These are phyloP conservation scores for Scortum barcoo DNA, from an alignment of 2,113 vertebrate species.

Conservation along the genomic window DNA sequence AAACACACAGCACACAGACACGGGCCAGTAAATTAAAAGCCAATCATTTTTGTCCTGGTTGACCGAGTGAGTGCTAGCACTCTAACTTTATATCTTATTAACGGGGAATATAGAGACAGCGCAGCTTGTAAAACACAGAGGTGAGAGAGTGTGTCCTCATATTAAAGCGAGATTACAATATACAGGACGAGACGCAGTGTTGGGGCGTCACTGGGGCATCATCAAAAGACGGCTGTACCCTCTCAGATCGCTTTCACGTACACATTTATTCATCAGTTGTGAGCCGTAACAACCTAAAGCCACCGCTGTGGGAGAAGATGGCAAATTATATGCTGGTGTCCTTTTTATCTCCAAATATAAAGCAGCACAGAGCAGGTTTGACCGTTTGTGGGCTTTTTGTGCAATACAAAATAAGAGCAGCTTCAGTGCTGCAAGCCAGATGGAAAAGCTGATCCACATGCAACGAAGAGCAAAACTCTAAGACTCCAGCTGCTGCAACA, in stretches of 20 bases:
- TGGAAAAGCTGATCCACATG: constrained; percentile 11
- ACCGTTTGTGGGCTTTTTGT: constrained; percentile 18
- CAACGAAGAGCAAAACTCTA: constrained; percentile 11
- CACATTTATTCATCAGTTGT: constrained; percentile 26
- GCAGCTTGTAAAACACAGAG: constrained; percentile 67
- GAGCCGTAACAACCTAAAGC: neutral
- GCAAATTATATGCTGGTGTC: neutral
- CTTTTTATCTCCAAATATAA: constrained; percentile 28
- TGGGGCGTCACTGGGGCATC: neutral
- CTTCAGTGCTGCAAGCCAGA: constrained; percentile 5
- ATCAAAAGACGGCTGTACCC: neutral
- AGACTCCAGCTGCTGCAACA: constrained; percentile 1
- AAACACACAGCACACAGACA: constrained; percentile 42
- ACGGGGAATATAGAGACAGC: constrained; percentile 40
- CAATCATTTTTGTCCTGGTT: constrained; percentile 70
- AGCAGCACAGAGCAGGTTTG: neutral
- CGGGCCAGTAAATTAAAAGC: constrained; percentile 66
- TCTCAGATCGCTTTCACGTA: constrained; percentile 1
- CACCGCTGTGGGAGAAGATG: neutral
- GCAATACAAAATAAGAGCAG: constrained; percentile 22
- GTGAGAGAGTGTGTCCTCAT: constrained; percentile 44
- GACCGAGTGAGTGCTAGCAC: constrained; percentile 53
- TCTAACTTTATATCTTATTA: constrained; percentile 70
- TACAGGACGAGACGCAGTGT: neutral
- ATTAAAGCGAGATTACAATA: constrained; percentile 34